Evolutionary conservation across 2,113 vertebrate species (phyloP).

Genomic region (Paradoxurus hermaphroditus): DNA sequence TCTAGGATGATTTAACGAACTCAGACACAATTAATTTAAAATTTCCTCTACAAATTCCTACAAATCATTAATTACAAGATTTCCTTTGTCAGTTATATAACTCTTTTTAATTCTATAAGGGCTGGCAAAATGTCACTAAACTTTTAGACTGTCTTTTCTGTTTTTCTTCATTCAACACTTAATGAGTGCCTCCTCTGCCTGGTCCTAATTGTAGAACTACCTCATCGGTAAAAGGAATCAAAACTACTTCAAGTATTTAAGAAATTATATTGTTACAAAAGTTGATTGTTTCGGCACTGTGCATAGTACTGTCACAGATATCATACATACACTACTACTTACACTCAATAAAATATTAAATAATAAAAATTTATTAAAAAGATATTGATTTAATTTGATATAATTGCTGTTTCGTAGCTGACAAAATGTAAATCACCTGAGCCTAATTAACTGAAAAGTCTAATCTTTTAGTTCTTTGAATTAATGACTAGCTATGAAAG

Average conservation of each 20-base stretch:
- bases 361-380: conserved; percentile 39
- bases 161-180: background rate
- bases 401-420: background rate
- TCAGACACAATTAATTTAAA: background rate
- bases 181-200: background rate
- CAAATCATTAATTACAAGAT: background rate
- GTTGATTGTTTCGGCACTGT: background rate
- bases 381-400: conserved; percentile 24
- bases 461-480: conserved; percentile 7
- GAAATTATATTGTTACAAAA: conserved; percentile 25
- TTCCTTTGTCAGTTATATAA: conserved; percentile 11
- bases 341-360: background rate
- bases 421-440: conserved; percentile 19
- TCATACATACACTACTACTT: background rate
- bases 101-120: background rate
- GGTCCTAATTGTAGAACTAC: background rate
- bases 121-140: conserved; percentile 12
- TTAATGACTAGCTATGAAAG: conserved; percentile 11
- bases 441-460: background rate
- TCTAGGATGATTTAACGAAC: background rate
- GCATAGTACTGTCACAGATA: background rate
- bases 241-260: conserved; percentile 13
- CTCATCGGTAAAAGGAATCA: conserved; percentile 15
- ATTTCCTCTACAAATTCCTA: background rate
- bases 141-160: conserved; percentile 23